Conservation (phyloP, 2,797 vertebrate genomes). For the Dallia pectoralis region DNA sequence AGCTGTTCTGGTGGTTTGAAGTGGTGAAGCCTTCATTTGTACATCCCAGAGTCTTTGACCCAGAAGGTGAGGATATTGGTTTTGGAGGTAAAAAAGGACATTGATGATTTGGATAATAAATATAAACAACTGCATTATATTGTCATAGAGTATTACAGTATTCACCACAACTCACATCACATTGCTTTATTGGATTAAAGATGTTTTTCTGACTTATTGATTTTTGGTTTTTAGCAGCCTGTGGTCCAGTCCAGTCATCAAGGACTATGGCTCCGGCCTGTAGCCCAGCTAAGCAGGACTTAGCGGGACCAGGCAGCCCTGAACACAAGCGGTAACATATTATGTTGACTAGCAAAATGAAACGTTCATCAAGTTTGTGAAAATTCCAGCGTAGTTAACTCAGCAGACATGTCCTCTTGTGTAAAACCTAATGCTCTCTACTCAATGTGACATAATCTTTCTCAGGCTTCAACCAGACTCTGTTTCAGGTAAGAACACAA, state of each 20-base stretch:
- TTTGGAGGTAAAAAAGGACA: background rate
- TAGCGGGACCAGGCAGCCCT: conserved; percentile 55
- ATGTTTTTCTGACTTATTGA: conserved; percentile 12
- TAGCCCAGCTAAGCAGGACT: conserved; percentile 78
- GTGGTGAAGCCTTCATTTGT: conserved; percentile 98
- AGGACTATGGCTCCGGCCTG: conserved; percentile 76
- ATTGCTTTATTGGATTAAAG: background rate
- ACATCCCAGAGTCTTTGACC: conserved; percentile 80
- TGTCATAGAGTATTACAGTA: background rate
- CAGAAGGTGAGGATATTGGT: conserved; percentile 61
- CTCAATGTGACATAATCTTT: background rate
- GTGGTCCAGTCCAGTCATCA: conserved; percentile 64
- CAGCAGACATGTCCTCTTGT: background rate
- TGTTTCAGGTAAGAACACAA: conserved; percentile 70
- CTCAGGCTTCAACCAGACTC: conserved; percentile 64
- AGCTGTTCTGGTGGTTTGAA: conserved; percentile 99
- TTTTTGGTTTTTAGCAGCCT: conserved; percentile 54
- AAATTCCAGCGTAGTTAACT: background rate
- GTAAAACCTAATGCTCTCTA: conserved; percentile 20
- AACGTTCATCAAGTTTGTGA: background rate
- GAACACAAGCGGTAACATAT: background rate
- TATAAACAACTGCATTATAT: background rate
- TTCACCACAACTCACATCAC: background rate
- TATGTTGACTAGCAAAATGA: background rate
- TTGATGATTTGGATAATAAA: background rate